Conservation (phyloP, 2,113 vertebrate genomes). For the Ancistrus triradiatus region DNA sequence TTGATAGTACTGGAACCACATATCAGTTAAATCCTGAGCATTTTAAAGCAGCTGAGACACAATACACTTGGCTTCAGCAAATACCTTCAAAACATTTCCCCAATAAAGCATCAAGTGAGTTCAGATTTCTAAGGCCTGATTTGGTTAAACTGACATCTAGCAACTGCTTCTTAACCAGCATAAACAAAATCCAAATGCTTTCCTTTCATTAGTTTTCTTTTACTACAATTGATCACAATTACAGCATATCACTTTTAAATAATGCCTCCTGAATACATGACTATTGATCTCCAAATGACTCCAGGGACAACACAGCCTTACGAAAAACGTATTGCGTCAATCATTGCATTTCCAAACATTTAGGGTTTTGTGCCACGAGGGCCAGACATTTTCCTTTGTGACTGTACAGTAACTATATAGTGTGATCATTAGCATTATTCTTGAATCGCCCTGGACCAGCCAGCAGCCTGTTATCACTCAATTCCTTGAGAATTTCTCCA, state of each 20-base stretch:
- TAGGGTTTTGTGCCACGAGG: no score
- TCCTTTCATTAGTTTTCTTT: neutral
- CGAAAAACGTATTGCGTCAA: neutral
- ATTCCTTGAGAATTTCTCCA: conserved; percentile 86
- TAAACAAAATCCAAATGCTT: no score
- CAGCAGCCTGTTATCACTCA: conserved; percentile 78
- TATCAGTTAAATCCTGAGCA: conserved; percentile 38
- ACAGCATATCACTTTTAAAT: neutral
- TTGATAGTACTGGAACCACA: conserved; percentile 18
- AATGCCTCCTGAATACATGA: neutral
- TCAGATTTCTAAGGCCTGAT: neutral
- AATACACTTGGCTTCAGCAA: conserved; percentile 13
- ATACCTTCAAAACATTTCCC: neutral
- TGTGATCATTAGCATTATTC: conserved; percentile 35
- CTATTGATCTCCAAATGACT: conserved; percentile 21
- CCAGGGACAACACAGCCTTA: neutral
- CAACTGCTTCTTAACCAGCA: no score
- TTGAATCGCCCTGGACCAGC: conserved; percentile 80
- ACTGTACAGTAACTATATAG: conserved; percentile 37
- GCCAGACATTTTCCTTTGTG: conserved; percentile 48
- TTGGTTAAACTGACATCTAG: neutral
- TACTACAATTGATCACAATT: conserved; percentile 3
- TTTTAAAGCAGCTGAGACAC: no score
- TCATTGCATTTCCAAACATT: conserved; percentile 8
- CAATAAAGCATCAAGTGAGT: conserved; percentile 1